Evolutionary conservation across 2,888 invertebrate species (phyloP), one percentile per base, ranked within the genome.

Genomic region (Watsonalla binaria): DNA sequence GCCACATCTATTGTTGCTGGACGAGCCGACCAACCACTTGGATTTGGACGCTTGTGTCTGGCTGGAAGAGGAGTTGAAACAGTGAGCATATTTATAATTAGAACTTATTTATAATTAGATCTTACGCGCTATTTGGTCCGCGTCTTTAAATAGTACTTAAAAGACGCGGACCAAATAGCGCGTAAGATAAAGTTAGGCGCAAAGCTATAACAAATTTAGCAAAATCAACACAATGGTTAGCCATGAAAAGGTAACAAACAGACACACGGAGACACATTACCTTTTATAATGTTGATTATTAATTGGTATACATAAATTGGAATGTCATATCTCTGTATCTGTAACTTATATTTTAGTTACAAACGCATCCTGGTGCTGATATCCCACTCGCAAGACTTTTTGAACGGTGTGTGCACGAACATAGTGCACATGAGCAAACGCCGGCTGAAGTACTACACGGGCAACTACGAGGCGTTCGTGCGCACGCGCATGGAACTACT

Each of bases 1-100:
- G 83, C 99, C 99, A 0, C 99, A 99, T 76, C 90, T 99, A 56
- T 90, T 99, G 63, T 91, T 99, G 70, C 92, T 99, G 45, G 99
- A 99, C 83, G 99, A 99, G 90, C 99, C 99, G 5, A 99, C 99
- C 9, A 99, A 99, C 90, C 99, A 99, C 86, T 93, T 99, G 61
- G 99, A 99, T 92, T 92, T 99, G 67, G 98, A 99, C 79, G 99
- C 99, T 55, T 99, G 99, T 82, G 99, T 99, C 48, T 99, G 99
- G 99, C 93, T 99, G 54, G 99, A 99, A 86, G 97, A 98, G 82
- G 99, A 99, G 88, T 92, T 99, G 47, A 98, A 97, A 90, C 94
- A 95, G 92, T 96, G 77, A 86, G 92, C 79, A 53, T 39, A 15
- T 13, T 13, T 45, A 13, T 13, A 6, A n/a, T 47, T 15, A 6